Evolutionary conservation across 2,797 vertebrate species (phyloP).

Genomic region (Pristis pectinata): DNA sequence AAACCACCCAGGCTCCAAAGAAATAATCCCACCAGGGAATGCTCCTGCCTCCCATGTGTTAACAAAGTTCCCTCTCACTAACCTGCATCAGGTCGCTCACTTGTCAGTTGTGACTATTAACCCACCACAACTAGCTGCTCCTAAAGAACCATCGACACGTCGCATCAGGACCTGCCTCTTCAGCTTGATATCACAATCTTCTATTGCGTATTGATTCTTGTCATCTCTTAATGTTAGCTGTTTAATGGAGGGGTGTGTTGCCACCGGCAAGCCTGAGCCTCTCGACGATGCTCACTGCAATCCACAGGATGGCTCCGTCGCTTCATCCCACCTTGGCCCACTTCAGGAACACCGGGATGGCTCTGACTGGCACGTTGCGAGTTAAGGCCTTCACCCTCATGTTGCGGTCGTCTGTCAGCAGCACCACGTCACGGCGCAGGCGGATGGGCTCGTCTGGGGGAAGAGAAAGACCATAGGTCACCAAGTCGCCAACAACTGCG

Average conservation of each 20-base stretch:
- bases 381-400: slow-evolving; percentile 93
- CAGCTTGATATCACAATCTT: slow-evolving; percentile 34
- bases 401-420: slow-evolving; percentile 95
- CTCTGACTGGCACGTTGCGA: slow-evolving; percentile 86
- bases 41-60: not conserved
- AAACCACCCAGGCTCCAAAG: not conserved
- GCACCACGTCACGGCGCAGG: slow-evolving; percentile 85
- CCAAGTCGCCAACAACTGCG: not conserved
- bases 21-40: not conserved
- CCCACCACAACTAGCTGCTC: slow-evolving; percentile 9
- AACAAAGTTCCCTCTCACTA: slow-evolving; percentile 2
- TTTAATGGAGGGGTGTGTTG: slow-evolving; percentile 24
- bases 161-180: slow-evolving; percentile 23
- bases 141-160: slow-evolving; percentile 18
- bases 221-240: slow-evolving; percentile 31
- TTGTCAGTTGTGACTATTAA: not conserved
- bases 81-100: not conserved
- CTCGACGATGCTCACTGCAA: not conserved
- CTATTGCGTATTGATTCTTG: not conserved
- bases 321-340: slow-evolving; percentile 80
- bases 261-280: not conserved
- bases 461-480: slow-evolving; percentile 38
- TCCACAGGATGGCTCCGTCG: not conserved
- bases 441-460: slow-evolving; percentile 73
- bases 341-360: slow-evolving; percentile 91